Base-by-base conservation (phyloP, 1,140 invertebrate species). In the Penaeus japonicus region DNA sequence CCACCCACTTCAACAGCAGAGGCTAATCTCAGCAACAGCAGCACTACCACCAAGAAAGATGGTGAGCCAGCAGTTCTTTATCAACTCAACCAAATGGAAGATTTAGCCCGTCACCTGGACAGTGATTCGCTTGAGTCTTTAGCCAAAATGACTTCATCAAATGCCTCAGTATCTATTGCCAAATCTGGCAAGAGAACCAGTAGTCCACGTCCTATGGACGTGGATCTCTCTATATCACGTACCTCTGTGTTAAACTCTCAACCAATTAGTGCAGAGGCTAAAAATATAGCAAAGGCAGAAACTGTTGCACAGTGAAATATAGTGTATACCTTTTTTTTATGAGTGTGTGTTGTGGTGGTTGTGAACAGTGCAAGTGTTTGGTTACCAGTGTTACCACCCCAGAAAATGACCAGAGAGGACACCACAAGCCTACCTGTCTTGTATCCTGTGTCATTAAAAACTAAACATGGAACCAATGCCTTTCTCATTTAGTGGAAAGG, bases 1-100 rank as follows among this genome's bases (percentile, higher is more conserved):
- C 39, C 93, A 93, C 30, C 91, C 94, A 94, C 91, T 94, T 94
- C 47, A 47, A 86, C 88, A 17, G 85, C 82, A 35, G 62, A 80
- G 20, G 87, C 82, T 65, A 89, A 90, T 83, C 89, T 87, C 47
- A 35, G 88, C 27, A 85, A 90, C 47, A 86, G 88, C 20, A 89
- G 77, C 35, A 90, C 53, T 84, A 53, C n/a, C 77, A 79, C 24
- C 59, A 62, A 70, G 47, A 59, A 65, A 47, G 53, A n/a, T 27
- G 77, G 79, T 35, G 87, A 89, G 24, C 75, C 85, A 24, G 70
- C 70, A 35, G 87, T 81, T 57, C 75, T 70, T 81, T 89, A 89
- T 54, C 62, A 75, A 24, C 62, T 89, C 47, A 84, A 84, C 54
- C 91, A 91, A 55, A 83, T 92, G 55, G 91, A 92, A 82, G 91